Evolutionary conservation across 2,113 vertebrate genomes (phyloP).

Genomic region (Oryzias javanicus): DNA sequence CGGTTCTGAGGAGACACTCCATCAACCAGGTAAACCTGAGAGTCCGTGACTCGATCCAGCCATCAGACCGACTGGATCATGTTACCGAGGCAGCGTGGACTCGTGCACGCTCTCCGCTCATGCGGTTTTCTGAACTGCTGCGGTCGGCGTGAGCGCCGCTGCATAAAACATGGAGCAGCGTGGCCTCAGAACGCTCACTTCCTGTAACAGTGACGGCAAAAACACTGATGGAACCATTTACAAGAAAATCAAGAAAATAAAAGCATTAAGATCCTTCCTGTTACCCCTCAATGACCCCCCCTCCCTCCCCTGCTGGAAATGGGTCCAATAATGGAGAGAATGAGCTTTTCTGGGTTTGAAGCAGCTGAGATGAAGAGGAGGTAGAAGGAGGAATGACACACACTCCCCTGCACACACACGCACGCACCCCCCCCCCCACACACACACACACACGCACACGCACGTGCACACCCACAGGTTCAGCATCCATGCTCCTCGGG

Average conservation of each 20-base stretch:
- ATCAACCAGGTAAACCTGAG: no score
- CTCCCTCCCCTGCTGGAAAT: slow-evolving; percentile 2
- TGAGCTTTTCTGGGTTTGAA: slow-evolving; percentile 27
- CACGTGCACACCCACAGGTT: slow-evolving; percentile 29
- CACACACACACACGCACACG: slow-evolving; percentile 26
- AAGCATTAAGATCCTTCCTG: neutral
- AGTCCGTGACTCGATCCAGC: no score
- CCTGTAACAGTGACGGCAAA: neutral
- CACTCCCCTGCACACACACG: slow-evolving; percentile 34
- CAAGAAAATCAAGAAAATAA: neutral
- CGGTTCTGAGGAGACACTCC: no score
- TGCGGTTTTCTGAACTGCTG: no score
- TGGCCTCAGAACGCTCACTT: neutral
- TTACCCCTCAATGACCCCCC: slow-evolving; percentile 7
- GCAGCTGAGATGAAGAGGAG: slow-evolving; percentile 18
- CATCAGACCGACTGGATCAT: no score
- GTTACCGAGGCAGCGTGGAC: no score
- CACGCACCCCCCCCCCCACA: slow-evolving; percentile 34
- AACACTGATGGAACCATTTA: neutral
- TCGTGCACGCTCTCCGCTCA: no score
- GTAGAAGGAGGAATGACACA: slow-evolving; percentile 18
- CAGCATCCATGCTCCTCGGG: slow-evolving; percentile 67
- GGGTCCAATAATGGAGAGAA: slow-evolving; percentile 29
- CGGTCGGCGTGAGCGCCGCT: no score
- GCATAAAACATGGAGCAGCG: no score